These are phyloP conservation scores for Caligus rogercresseyi DNA, from an alignment of 1,140 invertebrate genomes.

Conservation along the genomic window DNA sequence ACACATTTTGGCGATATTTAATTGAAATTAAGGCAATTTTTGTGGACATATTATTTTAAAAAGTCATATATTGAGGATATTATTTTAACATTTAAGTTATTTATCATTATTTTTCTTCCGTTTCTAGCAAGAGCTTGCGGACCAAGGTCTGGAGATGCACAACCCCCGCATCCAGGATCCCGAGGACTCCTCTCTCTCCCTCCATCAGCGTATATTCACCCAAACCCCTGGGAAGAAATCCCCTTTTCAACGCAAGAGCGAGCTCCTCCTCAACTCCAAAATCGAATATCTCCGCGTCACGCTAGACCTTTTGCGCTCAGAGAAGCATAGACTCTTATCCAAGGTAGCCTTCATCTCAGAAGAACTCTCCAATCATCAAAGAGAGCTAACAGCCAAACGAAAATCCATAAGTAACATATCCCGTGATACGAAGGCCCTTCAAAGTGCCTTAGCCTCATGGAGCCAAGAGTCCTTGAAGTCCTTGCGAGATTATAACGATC, in stretches of 20 bases:
- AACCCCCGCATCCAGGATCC: background rate
- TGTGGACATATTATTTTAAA: too few species aligned
- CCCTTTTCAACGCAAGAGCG: background rate
- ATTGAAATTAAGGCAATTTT: too few species aligned
- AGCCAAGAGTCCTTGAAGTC: background rate
- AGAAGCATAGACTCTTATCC: background rate
- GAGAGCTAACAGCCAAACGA: too few species aligned
- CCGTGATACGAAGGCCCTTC: background rate
- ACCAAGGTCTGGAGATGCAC: background rate
- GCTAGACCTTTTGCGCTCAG: background rate
- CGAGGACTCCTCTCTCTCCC: background rate
- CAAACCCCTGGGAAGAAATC: background rate
- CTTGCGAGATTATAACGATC: background rate
- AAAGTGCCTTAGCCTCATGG: background rate
- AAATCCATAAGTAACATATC: background rate
- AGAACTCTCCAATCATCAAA: too few species aligned
- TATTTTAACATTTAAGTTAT: too few species aligned
- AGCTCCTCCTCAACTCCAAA: background rate
- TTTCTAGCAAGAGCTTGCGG: background rate
- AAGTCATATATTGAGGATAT: too few species aligned
- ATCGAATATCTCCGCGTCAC: background rate
- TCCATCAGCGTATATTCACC: background rate
- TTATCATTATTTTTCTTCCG: background rate
- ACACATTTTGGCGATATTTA: too few species aligned
- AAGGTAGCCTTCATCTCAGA: too few species aligned